Conservation (phyloP, 2,888 invertebrate species). For the Cylloceria caligata region DNA sequence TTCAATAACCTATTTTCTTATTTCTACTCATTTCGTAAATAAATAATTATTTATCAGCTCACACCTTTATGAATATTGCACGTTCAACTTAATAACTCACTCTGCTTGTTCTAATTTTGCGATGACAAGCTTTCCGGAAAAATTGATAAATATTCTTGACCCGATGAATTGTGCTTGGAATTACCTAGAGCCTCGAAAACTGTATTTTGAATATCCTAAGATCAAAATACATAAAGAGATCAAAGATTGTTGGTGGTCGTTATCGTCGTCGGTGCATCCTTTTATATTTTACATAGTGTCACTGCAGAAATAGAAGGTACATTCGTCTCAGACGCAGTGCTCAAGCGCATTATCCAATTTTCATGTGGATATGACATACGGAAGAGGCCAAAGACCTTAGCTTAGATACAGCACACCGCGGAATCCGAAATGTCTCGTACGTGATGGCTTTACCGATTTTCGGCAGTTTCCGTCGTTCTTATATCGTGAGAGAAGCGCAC, state of each 20-base stretch:
- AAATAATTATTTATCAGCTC: too few relatives aligned
- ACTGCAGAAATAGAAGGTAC: conserved; percentile 18
- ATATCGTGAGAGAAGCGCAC: conserved; percentile 41
- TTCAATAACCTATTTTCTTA: too few relatives aligned
- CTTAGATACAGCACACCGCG: conserved; percentile 63
- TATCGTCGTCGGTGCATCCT: background rate
- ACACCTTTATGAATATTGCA: too few relatives aligned
- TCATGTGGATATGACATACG: conserved; percentile 77
- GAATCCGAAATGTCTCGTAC: conserved; percentile 68
- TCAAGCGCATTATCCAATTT: conserved; percentile 80
- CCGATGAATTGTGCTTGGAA: background rate
- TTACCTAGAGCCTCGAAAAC: background rate
- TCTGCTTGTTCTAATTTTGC: too few relatives aligned
- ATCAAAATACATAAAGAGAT: conserved; percentile 17
- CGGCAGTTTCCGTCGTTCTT: conserved; percentile 46
- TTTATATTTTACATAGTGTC: conserved; percentile 20
- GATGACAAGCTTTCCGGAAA: background rate
- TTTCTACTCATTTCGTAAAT: too few relatives aligned
- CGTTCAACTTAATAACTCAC: too few relatives aligned
- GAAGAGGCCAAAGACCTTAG: conserved; percentile 70
- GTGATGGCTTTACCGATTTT: conserved; percentile 67
- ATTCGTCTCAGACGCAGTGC: conserved; percentile 69
- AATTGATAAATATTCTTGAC: background rate
- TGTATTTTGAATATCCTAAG: conserved; percentile 12
- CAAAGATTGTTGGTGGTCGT: background rate